phyloP scores from a whole-genome alignment of 2,113 vertebrate species.

The Thinocorus orbignyianus region DNA sequence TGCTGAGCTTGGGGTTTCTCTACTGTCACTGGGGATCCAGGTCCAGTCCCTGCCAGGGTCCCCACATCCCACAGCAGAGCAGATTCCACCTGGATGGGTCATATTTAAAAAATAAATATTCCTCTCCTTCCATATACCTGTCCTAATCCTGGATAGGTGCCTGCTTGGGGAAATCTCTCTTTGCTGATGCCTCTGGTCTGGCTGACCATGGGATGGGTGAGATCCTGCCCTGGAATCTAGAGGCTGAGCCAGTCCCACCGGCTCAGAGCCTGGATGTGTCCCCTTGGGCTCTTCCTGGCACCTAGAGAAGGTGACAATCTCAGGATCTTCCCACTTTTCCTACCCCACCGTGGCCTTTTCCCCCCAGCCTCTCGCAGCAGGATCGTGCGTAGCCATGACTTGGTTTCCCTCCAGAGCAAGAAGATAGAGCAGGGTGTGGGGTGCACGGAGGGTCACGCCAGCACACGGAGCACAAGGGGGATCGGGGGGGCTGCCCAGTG shows the following conservation, averaged over 20 bases:
- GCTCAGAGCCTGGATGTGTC: neutral
- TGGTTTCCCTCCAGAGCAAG: neutral
- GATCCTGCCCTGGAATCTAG: neutral
- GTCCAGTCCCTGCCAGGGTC: accelerated
- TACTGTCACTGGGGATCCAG: neutral
- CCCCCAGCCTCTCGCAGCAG: neutral
- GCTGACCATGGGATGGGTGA: accelerated
- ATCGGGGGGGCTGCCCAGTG: neutral
- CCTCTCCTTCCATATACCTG: too few species aligned
- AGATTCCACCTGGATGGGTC: neutral
- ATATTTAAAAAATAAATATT: too few species aligned
- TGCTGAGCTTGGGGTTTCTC: neutral
- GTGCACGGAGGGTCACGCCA: neutral
- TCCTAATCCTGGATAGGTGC: too few species aligned
- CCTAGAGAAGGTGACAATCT: neutral
- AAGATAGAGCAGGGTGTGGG: neutral
- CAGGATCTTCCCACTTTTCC: neutral
- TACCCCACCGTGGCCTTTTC: neutral
- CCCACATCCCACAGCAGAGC: neutral
- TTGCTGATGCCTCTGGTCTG: neutral
- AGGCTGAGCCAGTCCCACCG: neutral
- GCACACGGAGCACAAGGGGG: neutral
- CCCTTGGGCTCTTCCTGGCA: neutral
- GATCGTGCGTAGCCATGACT: accelerated
- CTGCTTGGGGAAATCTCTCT: accelerated